These are phyloP conservation scores for Stratiolaelaps scimitus DNA, from an alignment of 1,140 invertebrate species.

Conservation along the genomic window DNA sequence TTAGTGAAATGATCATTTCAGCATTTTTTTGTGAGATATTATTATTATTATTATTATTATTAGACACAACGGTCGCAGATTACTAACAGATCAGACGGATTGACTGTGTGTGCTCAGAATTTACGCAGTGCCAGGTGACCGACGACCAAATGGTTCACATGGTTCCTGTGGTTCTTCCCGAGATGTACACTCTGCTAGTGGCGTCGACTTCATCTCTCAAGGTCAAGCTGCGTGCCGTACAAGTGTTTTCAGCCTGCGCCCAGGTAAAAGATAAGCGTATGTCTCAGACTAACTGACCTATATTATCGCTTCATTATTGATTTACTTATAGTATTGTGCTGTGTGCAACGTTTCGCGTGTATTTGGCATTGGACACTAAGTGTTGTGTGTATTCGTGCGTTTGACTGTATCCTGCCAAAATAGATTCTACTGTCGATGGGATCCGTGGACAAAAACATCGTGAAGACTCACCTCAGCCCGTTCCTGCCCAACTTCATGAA, in stretches of 20 bases:
- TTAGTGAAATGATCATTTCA: too few species aligned
- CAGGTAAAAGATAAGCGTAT: constrained; percentile 43
- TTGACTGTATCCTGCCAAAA: constrained; percentile 32
- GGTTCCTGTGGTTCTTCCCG: constrained; percentile 58
- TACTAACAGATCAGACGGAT: too few species aligned
- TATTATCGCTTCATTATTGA: too few species aligned
- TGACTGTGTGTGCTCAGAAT: background rate
- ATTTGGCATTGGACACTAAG: too few species aligned
- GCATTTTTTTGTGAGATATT: too few species aligned
- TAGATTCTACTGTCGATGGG: constrained; percentile 32
- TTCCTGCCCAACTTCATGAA: constrained; percentile 57
- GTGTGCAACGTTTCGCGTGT: too few species aligned
- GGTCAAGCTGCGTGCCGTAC: constrained; percentile 53
- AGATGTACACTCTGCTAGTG: constrained; percentile 56
- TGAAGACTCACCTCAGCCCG: constrained; percentile 51
- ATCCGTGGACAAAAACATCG: constrained; percentile 39
- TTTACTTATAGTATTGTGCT: too few species aligned
- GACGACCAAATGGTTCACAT: constrained; percentile 57
- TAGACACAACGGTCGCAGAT: too few species aligned
- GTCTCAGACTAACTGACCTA: too few species aligned
- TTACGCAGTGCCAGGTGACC: constrained; percentile 46
- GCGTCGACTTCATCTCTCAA: constrained; percentile 47
- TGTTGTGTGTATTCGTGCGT: too few species aligned
- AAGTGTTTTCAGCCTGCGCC: constrained; percentile 53
- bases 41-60: too few species aligned